phyloP scores from a whole-genome alignment of 2,797 vertebrate genomes.

The Acanthopagrus latus region DNA sequence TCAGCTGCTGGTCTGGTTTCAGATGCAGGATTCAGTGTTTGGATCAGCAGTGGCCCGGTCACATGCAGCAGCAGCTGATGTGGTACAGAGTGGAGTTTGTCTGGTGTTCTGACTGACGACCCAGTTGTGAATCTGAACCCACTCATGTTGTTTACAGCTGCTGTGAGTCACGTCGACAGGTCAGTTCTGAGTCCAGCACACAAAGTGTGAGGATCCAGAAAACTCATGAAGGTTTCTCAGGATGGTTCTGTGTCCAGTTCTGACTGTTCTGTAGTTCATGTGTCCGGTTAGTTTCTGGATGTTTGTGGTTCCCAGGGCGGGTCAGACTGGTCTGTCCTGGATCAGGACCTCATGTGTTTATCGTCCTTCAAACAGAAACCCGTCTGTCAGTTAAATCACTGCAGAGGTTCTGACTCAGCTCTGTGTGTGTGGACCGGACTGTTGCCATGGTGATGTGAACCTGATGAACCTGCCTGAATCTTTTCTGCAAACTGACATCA shows the following conservation, averaged over 20 bases:
- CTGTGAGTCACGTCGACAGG: not conserved
- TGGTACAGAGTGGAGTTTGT: too few relatives aligned
- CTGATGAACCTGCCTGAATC: not conserved
- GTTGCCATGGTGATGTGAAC: not conserved
- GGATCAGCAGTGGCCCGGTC: too few relatives aligned
- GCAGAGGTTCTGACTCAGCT: conserved; percentile 21
- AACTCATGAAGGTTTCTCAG: not conserved
- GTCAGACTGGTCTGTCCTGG: not conserved
- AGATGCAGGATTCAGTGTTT: too few relatives aligned
- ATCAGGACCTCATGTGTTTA: not conserved
- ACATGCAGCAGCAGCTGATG: too few relatives aligned
- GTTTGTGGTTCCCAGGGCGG: conserved; percentile 9
- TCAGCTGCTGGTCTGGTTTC: too few relatives aligned
- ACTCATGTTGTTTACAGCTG: conserved; percentile 14
- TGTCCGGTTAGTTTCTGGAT: not conserved
- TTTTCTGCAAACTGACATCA: not conserved
- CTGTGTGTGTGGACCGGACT: not conserved
- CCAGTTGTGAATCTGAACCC: conserved; percentile 16
- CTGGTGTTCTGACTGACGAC: not conserved
- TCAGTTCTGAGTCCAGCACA: not conserved
- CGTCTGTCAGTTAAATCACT: not conserved
- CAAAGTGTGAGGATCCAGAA: not conserved
- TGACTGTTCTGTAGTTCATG: not conserved
- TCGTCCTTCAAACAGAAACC: conserved; percentile 1
- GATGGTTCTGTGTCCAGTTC: too few relatives aligned